Percentiles rank a stretch among this genome's conserved stretches.
Conservation (phyloP, 2,888 invertebrate genomes). For the Phragmatobia fuliginosa region DNA sequence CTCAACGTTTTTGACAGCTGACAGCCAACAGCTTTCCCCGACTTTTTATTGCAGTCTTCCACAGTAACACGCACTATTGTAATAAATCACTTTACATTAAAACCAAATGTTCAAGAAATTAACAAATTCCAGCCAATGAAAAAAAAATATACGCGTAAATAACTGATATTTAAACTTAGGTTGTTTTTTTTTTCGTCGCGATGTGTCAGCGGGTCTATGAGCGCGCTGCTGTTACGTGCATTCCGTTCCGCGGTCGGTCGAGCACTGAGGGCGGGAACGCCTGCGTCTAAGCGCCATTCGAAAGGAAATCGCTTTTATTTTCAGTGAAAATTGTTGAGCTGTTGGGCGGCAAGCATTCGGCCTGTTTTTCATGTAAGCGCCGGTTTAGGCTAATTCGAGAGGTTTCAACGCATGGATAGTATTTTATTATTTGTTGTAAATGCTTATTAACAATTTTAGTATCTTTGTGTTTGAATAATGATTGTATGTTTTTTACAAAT, state of each 20-base stretch:
- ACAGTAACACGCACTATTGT: slow-evolving; percentile 62
- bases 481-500: not conserved
- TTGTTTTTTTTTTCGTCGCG: slow-evolving; percentile 56
- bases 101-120: slow-evolving; percentile 39
- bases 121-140: slow-evolving; percentile 37
- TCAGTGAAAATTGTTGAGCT: slow-evolving; percentile 47
- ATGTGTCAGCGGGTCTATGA: slow-evolving; percentile 48
- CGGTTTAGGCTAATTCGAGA: slow-evolving; percentile 33
- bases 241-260: slow-evolving; percentile 51
- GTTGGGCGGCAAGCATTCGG: slow-evolving; percentile 56
- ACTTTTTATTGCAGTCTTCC: slow-evolving; percentile 58
- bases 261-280: slow-evolving; percentile 70
- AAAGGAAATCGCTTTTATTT: slow-evolving; percentile 56
- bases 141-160: slow-evolving; percentile 25
- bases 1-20: slow-evolving; percentile 78
- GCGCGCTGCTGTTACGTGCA: slow-evolving; percentile 59
- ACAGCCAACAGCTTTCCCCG: slow-evolving; percentile 67
- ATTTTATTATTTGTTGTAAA: not conserved
- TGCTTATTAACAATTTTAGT: not conserved
- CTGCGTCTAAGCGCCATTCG: slow-evolving; percentile 59
- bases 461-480: not conserved
- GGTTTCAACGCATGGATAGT: not conserved
- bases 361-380: slow-evolving; percentile 44
- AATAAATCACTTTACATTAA: slow-evolving; percentile 59
- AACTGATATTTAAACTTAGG: slow-evolving; percentile 39